Evolutionary conservation across 2,113 vertebrate species (phyloP).

Genomic region (Aspiorhynchus laticeps): DNA sequence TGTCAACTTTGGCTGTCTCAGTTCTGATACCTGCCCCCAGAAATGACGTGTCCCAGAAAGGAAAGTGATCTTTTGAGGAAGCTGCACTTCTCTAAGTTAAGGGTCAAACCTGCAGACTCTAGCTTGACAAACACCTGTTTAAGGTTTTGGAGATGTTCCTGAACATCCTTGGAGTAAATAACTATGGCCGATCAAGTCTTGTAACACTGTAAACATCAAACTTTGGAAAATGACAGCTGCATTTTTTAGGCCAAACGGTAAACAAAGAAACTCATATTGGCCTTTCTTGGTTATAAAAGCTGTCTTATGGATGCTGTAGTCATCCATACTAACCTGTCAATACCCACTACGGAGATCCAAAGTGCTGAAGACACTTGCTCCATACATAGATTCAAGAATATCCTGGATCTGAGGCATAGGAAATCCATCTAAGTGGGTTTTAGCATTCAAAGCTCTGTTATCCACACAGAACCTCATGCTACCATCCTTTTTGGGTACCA

Average conservation of each 20-base stretch:
- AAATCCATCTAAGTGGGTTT: slow-evolving; percentile 1
- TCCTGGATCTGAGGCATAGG: background rate
- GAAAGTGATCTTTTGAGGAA: background rate
- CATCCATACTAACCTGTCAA: too few species aligned
- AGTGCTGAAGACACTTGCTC: background rate
- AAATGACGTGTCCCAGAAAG: slow-evolving; percentile 20
- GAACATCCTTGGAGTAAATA: background rate
- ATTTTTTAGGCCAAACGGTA: background rate
- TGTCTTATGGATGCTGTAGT: background rate
- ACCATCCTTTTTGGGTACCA: background rate
- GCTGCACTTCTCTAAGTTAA: slow-evolving; percentile 16
- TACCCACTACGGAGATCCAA: too few species aligned
- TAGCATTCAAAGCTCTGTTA: background rate
- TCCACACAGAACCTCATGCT: background rate
- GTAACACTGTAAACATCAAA: background rate
- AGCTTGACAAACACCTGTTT: too few species aligned
- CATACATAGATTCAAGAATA: background rate
- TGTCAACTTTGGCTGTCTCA: background rate
- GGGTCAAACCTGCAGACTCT: background rate
- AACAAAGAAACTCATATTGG: background rate
- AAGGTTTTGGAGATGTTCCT: background rate
- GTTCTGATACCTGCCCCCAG: slow-evolving; percentile 10
- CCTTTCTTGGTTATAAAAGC: background rate
- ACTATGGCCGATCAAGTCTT: background rate
- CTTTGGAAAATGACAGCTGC: background rate